phyloP scores from a whole-genome alignment of 2,888 invertebrate genomes.

The Gnatocerus cornutus region DNA sequence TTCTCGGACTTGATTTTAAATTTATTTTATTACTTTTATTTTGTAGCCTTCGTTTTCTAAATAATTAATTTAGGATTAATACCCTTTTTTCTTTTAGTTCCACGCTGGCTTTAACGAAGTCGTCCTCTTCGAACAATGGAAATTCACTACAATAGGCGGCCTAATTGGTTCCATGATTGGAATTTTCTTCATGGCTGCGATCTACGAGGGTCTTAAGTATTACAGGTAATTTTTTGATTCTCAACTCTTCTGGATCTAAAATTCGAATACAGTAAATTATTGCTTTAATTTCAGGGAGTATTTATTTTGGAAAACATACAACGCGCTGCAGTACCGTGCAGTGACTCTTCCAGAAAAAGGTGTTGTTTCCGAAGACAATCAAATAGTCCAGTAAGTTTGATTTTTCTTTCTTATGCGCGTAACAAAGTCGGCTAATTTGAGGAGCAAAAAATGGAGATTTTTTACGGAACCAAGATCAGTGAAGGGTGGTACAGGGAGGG shows the following conservation, averaged over 20 bases:
- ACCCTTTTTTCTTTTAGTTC: slow-evolving; percentile 75
- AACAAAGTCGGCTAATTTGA: too few species aligned
- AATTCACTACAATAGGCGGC: slow-evolving; percentile 81
- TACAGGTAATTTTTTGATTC: slow-evolving; percentile 75
- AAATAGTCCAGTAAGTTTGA: slow-evolving; percentile 85
- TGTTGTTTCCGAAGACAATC: slow-evolving; percentile 78
- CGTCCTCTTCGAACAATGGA: slow-evolving; percentile 89
- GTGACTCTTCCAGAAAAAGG: slow-evolving; percentile 85
- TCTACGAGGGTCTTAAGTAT: slow-evolving; percentile 97
- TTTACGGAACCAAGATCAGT: too few species aligned
- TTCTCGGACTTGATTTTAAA: too few species aligned
- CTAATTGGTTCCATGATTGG: slow-evolving; percentile 93
- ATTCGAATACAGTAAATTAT: too few species aligned
- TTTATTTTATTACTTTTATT: too few species aligned
- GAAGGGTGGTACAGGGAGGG: too few species aligned
- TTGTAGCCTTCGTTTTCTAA: too few species aligned
- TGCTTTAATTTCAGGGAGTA: slow-evolving; percentile 77
- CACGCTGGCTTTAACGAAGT: slow-evolving; percentile 86
- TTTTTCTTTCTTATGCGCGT: slow-evolving; percentile 9
- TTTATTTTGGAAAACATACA: slow-evolving; percentile 90
- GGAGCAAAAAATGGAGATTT: too few species aligned
- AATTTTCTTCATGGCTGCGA: slow-evolving; percentile 91
- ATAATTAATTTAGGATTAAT: too few species aligned
- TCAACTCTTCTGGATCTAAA: too few species aligned
- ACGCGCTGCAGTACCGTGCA: slow-evolving; percentile 88